Evolutionary conservation across 2,888 invertebrate species (phyloP), one percentile per base, ranked within the genome.

Genomic region (Drosophila nigritarsus): DNA sequence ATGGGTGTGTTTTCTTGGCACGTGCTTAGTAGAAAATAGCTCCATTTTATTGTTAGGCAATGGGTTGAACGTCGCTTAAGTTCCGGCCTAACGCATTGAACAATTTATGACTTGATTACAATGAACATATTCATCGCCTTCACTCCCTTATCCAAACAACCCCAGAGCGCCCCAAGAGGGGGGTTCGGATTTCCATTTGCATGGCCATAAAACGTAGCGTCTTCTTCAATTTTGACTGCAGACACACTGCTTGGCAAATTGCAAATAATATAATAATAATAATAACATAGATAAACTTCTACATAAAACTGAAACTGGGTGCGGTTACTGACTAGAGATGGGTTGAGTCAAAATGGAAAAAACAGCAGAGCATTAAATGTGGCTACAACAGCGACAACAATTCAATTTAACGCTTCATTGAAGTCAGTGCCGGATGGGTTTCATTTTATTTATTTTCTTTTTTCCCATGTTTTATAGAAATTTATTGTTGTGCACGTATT

Each of bases 61-160:
- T 66, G 80, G 80, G 75, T 82, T 80, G 79, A 78, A 72, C 56
- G 64, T 59, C 64, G 76, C 55, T 78, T 75, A 67, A 78, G 78
- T 78, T 78, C 71, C 78, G 76, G 80, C 68, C 77, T 62, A 60
- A 36, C 80, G 80, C 78, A 78, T 83, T 80, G 80, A 82, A 64
- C 80, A 87, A 89, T 85, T 85, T 89, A 89, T 89, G 87, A 87
- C 85, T 89, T 87, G 80, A 84, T 82, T 84, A 89, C 85, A 84
- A 78, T 84, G 77, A 75, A 79, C 55, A 24, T 32, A 56, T 15
- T n/a, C 54, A 27, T 1, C 50, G 11, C 3, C 50, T 6, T n/a
- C 29, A 29, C 11, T 49, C 49, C 49, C 49, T 24, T 27, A 18
- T 1, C 24, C 36, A 38, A 54, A 9, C 36, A 29, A 55, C 27